Conservation (phyloP, 2,888 invertebrate genomes). For the Trimorus sp. region DNA sequence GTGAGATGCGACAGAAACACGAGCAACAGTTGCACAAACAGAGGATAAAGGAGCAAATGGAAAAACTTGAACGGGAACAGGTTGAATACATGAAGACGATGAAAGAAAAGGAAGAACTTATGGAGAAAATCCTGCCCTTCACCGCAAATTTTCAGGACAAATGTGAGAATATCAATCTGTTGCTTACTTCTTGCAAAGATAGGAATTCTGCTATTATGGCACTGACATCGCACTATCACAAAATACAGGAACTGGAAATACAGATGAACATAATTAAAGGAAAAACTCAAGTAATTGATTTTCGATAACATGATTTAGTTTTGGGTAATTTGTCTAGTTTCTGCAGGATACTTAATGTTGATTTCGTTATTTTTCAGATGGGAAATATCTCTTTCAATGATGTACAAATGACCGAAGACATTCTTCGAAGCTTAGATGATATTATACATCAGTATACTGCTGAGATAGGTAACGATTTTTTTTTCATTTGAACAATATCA, state of each 20-base stretch:
- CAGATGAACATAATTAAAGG: constrained; percentile 75
- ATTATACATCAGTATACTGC: constrained; percentile 70
- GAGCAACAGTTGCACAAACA: constrained; percentile 76
- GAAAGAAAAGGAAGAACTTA: constrained; percentile 82
- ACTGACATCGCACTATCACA: constrained; percentile 69
- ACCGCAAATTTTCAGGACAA: constrained; percentile 69
- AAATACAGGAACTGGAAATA: constrained; percentile 77
- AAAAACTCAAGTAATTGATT: constrained; percentile 71
- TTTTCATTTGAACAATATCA: too few species aligned
- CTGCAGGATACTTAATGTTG: too few species aligned
- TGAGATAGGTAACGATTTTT: constrained; percentile 78
- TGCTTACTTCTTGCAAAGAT: constrained; percentile 72
- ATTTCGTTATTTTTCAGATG: constrained; percentile 66
- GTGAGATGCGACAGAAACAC: constrained; percentile 81
- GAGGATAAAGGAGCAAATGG: constrained; percentile 70
- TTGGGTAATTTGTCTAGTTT: neutral
- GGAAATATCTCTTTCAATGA: constrained; percentile 74
- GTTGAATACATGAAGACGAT: constrained; percentile 78
- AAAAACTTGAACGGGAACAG: constrained; percentile 72
- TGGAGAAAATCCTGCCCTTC: constrained; percentile 78
- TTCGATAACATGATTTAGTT: neutral
- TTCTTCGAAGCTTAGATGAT: constrained; percentile 73
- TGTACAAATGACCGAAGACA: constrained; percentile 72
- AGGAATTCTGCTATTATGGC: constrained; percentile 69
- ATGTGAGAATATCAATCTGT: constrained; percentile 70